phyloP scores from a whole-genome alignment of 2,888 invertebrate genomes.

The Leistus spinibarbis region DNA sequence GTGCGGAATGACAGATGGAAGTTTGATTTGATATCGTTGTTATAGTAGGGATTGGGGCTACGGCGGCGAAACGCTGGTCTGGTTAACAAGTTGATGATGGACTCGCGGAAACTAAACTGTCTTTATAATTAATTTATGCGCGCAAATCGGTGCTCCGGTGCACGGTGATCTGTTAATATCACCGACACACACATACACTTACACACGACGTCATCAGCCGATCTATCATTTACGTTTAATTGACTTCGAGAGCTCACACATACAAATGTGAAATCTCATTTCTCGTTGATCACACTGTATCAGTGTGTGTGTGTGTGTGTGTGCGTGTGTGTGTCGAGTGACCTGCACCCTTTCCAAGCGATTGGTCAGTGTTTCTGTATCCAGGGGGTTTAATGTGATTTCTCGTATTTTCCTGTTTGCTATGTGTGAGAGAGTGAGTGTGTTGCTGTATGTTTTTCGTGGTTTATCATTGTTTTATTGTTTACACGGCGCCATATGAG shows the following conservation, averaged over 20 bases:
- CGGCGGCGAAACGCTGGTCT: not conserved
- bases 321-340: not conserved
- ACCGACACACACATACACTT: constrained; percentile 2
- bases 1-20: constrained; percentile 32
- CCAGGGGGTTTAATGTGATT: too few relatives aligned
- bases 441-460: constrained; percentile 9
- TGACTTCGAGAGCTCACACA: constrained; percentile 48
- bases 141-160: constrained; percentile 48
- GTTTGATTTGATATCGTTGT: constrained; percentile 32
- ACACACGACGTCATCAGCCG: constrained; percentile 47
- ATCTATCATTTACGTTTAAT: constrained; percentile 54
- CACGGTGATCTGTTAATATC: constrained; percentile 53
- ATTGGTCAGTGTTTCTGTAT: not conserved
- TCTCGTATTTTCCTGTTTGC: not conserved
- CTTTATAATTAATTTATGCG: constrained; percentile 51
- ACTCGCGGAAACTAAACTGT: constrained; percentile 36
- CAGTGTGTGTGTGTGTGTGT: not conserved
- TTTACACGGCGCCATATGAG: constrained; percentile 31
- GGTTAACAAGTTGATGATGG: constrained; percentile 34
- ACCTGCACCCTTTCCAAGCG: constrained; percentile 2
- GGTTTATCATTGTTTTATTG: constrained; percentile 38
- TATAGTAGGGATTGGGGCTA: not conserved
- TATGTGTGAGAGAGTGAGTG: not conserved
- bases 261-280: not conserved
- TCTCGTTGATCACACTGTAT: not conserved